Evolutionary conservation across 2,888 invertebrate genomes (phyloP).

Genomic region (Autographa gamma): DNA sequence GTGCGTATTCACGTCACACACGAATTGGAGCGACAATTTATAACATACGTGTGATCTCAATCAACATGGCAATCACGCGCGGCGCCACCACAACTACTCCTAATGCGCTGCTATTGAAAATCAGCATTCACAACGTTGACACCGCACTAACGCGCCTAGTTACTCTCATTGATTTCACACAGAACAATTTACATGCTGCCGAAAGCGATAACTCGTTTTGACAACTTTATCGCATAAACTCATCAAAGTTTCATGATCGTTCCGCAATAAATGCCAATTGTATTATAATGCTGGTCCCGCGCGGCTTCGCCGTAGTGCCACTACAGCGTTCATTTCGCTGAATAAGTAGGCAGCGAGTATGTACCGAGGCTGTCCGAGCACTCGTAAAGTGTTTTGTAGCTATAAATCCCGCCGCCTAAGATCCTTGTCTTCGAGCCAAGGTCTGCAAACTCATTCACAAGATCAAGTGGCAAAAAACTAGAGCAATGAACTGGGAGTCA

Average conservation of each 20-base stretch:
- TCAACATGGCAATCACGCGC: constrained; percentile 85
- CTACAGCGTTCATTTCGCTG: constrained; percentile 58
- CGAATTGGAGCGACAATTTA: constrained; percentile 85
- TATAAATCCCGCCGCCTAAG: constrained; percentile 75
- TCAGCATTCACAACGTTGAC: constrained; percentile 77
- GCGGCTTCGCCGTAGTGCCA: constrained; percentile 43
- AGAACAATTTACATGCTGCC: constrained; percentile 61
- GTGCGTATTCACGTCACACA: constrained; percentile 76
- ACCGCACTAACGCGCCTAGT: constrained; percentile 65
- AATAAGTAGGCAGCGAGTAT: constrained; percentile 57
- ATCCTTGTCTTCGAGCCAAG: constrained; percentile 79
- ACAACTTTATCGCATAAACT: constrained; percentile 61
- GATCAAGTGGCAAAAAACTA: constrained; percentile 86
- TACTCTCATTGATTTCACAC: constrained; percentile 75
- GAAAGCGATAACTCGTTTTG: constrained; percentile 67
- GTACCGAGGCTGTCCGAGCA: constrained; percentile 57
- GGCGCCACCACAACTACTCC: constrained; percentile 79
- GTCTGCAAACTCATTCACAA: constrained; percentile 85
- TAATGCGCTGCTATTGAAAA: constrained; percentile 83
- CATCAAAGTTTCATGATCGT: constrained; percentile 60
- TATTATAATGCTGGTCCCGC: constrained; percentile 44
- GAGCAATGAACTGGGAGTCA: constrained; percentile 87
- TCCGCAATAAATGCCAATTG: constrained; percentile 53
- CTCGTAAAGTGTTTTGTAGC: constrained; percentile 69
- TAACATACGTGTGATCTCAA: constrained; percentile 81